Conservation (phyloP, 1,140 invertebrate species). For the Diorhabda sublineata region DNA sequence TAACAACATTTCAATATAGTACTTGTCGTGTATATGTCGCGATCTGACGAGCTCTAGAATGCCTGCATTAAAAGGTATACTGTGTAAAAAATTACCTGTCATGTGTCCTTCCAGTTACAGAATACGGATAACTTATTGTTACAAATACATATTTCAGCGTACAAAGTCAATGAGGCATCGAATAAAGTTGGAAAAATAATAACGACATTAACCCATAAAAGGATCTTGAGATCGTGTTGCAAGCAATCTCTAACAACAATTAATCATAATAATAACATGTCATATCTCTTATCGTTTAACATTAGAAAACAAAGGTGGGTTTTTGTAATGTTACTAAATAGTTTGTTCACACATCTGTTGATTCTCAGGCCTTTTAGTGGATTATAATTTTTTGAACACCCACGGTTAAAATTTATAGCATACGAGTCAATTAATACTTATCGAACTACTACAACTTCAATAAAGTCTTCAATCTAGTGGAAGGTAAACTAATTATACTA, state of each 20-base stretch:
- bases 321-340: constrained; percentile 8
- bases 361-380: constrained; percentile 1
- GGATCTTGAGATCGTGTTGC: constrained; percentile 11
- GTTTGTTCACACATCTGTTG: constrained; percentile 11
- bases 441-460: neutral
- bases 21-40: no score
- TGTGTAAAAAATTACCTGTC: neutral
- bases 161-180: constrained; percentile 8
- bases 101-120: neutral
- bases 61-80: neutral
- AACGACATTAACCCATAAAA: constrained; percentile 9
- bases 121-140: neutral
- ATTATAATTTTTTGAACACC: constrained; percentile 3
- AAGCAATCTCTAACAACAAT: constrained; percentile 14
- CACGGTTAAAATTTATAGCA: neutral
- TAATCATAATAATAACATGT: constrained; percentile 17
- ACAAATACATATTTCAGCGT: constrained; percentile 7
- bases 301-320: constrained; percentile 14
- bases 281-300: constrained; percentile 10
- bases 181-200: constrained; percentile 8
- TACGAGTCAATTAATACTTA: neutral
- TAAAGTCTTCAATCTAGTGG: no score
- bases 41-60: neutral
- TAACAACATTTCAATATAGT: no score
- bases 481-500: no score